phyloP scores from a whole-genome alignment of 1,140 invertebrate species.

The Drosophila orena region DNA sequence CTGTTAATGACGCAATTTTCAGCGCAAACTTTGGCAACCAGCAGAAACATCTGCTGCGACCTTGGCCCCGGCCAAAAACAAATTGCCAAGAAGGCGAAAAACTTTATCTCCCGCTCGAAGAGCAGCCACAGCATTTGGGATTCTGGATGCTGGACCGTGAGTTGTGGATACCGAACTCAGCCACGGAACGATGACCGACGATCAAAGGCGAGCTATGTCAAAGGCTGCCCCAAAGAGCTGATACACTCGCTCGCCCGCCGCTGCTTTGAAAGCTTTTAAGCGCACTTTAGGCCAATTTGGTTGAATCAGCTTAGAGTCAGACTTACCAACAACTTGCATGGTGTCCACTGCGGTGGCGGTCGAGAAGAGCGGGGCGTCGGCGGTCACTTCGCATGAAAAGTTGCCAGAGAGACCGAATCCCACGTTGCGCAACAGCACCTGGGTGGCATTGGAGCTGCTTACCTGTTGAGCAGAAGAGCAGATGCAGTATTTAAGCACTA shows the following conservation, averaged over 20 bases:
- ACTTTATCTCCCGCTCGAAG: constrained; percentile 30
- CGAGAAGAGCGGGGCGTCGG: constrained; percentile 91
- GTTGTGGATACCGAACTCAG: constrained; percentile 21
- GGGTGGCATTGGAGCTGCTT: constrained; percentile 90
- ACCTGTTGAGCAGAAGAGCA: constrained; percentile 85
- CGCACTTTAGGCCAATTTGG: constrained; percentile 60
- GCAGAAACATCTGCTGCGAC: constrained; percentile 42
- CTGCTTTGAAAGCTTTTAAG: constrained; percentile 43
- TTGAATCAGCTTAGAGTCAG: constrained; percentile 37
- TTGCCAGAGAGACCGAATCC: constrained; percentile 91
- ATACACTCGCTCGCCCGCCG: constrained; percentile 34
- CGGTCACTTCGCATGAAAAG: constrained; percentile 94
- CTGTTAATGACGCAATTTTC: constrained; percentile 81
- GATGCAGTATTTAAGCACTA: constrained; percentile 55
- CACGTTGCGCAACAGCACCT: constrained; percentile 90
- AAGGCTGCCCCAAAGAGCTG: constrained; percentile 43
- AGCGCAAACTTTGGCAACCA: constrained; percentile 49
- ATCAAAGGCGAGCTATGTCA: constrained; percentile 43
- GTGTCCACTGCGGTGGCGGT: constrained; percentile 88
- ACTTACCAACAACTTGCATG: constrained; percentile 92
- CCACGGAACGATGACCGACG: constrained; percentile 23
- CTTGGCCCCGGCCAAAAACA: constrained; percentile 49
- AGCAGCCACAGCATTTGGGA: constrained; percentile 24
- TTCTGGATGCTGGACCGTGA: not conserved
- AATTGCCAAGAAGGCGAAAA: constrained; percentile 52